phyloP scores from a whole-genome alignment of 2,888 invertebrate genomes.

The Erebia aethiops region DNA sequence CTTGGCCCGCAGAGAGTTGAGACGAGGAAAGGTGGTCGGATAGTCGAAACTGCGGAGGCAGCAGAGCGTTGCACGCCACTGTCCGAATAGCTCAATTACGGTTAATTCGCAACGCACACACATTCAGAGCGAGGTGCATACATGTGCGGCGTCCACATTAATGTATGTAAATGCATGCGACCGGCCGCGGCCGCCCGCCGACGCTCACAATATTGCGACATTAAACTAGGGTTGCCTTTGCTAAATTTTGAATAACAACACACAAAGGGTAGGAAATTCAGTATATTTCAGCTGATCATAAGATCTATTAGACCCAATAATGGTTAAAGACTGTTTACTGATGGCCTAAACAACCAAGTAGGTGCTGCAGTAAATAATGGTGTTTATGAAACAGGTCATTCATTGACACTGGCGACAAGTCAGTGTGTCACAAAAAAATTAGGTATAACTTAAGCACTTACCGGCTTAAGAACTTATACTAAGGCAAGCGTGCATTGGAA shows the following conservation, averaged over 20 bases:
- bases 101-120: conserved; percentile 82
- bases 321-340: background rate
- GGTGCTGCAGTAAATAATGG: background rate
- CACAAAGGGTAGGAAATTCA: background rate
- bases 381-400: no score
- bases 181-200: conserved; percentile 72
- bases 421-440: background rate
- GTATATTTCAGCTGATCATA: background rate
- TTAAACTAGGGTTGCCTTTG: conserved; percentile 44
- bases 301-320: background rate
- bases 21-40: conserved; percentile 49
- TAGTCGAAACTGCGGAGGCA: conserved; percentile 62
- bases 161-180: conserved; percentile 83
- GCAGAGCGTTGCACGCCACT: conserved; percentile 67
- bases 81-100: conserved; percentile 82
- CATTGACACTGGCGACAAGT: background rate
- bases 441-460: background rate
- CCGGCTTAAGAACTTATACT: no score
- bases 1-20: conserved; percentile 23
- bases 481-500: no score
- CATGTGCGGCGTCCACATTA: conserved; percentile 77
- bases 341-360: background rate
- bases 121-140: conserved; percentile 73
- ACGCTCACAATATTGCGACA: conserved; percentile 81
- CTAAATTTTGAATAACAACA: conserved; percentile 8